A percentile compares a stretch with the other conserved stretches of the same genome.
phyloP scores from a whole-genome alignment of 2,113 vertebrate genomes.

The Apaloderma vittatum region DNA sequence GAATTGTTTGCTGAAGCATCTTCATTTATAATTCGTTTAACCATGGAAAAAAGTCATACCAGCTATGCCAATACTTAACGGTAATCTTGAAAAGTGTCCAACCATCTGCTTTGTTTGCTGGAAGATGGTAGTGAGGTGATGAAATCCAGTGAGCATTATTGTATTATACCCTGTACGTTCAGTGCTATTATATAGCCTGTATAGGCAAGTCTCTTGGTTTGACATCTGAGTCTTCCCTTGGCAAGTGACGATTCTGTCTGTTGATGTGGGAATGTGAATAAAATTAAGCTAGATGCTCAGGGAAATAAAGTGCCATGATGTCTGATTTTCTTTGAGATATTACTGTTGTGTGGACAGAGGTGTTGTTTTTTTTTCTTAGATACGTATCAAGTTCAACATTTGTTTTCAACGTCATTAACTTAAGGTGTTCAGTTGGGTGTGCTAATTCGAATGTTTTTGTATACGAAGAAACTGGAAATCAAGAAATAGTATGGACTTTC shows the following conservation, averaged over 20 bases:
- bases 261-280: constrained; percentile 35
- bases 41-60: neutral
- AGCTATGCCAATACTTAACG: neutral
- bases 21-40: constrained; percentile 28
- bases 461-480: neutral
- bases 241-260: constrained; percentile 22
- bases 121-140: constrained; percentile 22
- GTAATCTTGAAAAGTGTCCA: constrained; percentile 27
- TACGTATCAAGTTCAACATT: neutral
- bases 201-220: constrained; percentile 55
- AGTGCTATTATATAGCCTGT: constrained; percentile 25
- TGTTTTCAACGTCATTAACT: neutral
- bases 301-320: neutral
- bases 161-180: neutral
- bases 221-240: constrained; percentile 55
- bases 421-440: neutral
- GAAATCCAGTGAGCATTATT: constrained; percentile 38
- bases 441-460: neutral
- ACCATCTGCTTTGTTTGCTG: constrained; percentile 32
- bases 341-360: neutral
- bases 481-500: neutral
- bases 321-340: constrained; percentile 26
- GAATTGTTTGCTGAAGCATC: constrained; percentile 36
- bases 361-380: neutral
- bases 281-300: constrained; percentile 25